Evolutionary conservation across 1,140 invertebrate species (phyloP).

Genomic region (Mycetomoellerius zeteki): DNA sequence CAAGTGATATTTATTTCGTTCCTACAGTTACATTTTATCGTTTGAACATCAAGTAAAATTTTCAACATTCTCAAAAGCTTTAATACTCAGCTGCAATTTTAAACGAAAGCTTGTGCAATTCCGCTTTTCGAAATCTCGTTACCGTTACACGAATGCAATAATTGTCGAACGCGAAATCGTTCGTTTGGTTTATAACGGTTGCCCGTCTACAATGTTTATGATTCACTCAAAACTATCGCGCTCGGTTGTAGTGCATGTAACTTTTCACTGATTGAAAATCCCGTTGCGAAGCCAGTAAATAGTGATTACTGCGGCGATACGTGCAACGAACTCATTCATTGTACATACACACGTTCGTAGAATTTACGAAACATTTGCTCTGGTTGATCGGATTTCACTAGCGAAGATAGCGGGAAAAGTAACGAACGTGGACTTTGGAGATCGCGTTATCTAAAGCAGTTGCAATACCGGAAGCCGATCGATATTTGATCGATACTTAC

Average conservation of each 20-base stretch:
- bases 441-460: slow-evolving; percentile 33
- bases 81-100: background rate
- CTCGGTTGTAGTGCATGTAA: slow-evolving; percentile 26
- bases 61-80: background rate
- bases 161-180: slow-evolving; percentile 34
- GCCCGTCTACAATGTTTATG: slow-evolving; percentile 29
- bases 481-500: slow-evolving; percentile 28
- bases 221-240: slow-evolving; percentile 47
- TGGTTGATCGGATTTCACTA: slow-evolving; percentile 1
- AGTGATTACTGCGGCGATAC: slow-evolving; percentile 33
- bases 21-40: too few species aligned
- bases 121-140: background rate
- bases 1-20: background rate
- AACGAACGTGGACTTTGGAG: background rate
- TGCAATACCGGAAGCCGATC: background rate
- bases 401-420: background rate
- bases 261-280: slow-evolving; percentile 55
- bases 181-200: slow-evolving; percentile 9
- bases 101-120: slow-evolving; percentile 23
- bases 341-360: background rate
- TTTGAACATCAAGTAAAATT: slow-evolving; percentile 14
- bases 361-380: slow-evolving; percentile 26
- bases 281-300: slow-evolving; percentile 25
- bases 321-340: slow-evolving; percentile 43
- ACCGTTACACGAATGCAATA: slow-evolving; percentile 2